Conservation (phyloP, 2,113 vertebrate species). For the Sprattus sprattus region DNA sequence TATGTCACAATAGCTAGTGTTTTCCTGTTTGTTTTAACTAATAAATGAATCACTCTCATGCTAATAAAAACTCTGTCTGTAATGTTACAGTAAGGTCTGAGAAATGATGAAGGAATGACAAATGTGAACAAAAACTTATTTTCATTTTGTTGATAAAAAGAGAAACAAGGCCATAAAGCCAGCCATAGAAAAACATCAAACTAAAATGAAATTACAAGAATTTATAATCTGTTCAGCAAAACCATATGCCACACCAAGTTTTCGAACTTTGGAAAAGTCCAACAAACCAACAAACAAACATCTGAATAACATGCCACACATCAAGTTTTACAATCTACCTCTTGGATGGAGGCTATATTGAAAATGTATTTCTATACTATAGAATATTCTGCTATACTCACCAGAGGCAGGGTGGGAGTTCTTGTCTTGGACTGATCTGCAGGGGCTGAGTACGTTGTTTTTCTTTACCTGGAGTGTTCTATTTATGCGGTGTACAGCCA, state of each 20-base stretch:
- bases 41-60: not conserved
- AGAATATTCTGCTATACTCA: not conserved
- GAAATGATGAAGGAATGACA: not conserved
- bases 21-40: too few species aligned
- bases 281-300: not conserved
- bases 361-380: not conserved
- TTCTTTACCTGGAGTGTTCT: conserved; percentile 51
- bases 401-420: not conserved
- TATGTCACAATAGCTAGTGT: not conserved
- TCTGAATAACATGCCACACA: not conserved
- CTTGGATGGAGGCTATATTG: not conserved
- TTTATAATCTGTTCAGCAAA: not conserved
- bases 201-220: not conserved
- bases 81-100: not conserved
- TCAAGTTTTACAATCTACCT: not conserved
- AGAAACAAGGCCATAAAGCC: not conserved
- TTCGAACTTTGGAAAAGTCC: not conserved
- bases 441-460: conserved; percentile 29
- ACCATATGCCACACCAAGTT: not conserved
- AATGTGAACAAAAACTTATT: not conserved
- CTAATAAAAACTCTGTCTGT: not conserved
- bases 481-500: conserved; percentile 57
- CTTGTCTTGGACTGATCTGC: conserved; percentile 18
- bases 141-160: not conserved
- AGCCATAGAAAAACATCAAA: not conserved